These are phyloP conservation scores for Apeltes quadracus DNA, from an alignment of 2,113 vertebrate species.

Conservation along the genomic window DNA sequence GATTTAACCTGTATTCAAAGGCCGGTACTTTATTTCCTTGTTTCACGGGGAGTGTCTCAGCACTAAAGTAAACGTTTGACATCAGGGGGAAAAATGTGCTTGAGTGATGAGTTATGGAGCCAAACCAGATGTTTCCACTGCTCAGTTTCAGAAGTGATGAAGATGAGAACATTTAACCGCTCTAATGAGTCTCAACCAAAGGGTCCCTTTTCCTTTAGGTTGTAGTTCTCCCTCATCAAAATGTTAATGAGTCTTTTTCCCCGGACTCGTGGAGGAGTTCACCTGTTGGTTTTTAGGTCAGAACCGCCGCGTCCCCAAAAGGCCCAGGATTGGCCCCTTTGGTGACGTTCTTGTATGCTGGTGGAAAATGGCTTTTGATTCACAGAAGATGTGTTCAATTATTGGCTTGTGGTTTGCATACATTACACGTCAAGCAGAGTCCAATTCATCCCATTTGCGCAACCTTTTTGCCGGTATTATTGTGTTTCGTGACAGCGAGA, in stretches of 20 bases:
- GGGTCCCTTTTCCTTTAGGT: not conserved
- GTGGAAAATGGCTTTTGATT: conserved; percentile 51
- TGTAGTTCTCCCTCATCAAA: not conserved
- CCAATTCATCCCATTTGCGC: conserved; percentile 56
- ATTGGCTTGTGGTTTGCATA: conserved; percentile 58
- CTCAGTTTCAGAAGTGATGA: too few species aligned
- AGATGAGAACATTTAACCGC: too few species aligned
- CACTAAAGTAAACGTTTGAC: not conserved
- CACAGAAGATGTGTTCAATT: conserved; percentile 58
- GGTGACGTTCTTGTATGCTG: conserved; percentile 67
- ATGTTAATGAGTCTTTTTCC: conserved; percentile 35
- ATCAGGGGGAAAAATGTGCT: not conserved
- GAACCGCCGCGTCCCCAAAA: conserved; percentile 49
- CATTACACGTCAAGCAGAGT: conserved; percentile 55
- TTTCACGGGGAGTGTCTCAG: not conserved
- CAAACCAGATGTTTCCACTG: not conserved
- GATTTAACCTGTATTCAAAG: not conserved
- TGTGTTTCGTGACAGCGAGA: conserved; percentile 53
- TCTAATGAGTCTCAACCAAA: not conserved
- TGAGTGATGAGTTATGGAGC: not conserved
- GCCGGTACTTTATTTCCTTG: not conserved
- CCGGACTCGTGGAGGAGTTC: conserved; percentile 28
- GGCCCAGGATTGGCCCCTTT: conserved; percentile 40
- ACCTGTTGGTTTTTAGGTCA: conserved; percentile 59
- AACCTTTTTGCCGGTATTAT: conserved; percentile 38